Conservation (phyloP, 2,797 vertebrate genomes). For the Sebastes matsubarae region DNA sequence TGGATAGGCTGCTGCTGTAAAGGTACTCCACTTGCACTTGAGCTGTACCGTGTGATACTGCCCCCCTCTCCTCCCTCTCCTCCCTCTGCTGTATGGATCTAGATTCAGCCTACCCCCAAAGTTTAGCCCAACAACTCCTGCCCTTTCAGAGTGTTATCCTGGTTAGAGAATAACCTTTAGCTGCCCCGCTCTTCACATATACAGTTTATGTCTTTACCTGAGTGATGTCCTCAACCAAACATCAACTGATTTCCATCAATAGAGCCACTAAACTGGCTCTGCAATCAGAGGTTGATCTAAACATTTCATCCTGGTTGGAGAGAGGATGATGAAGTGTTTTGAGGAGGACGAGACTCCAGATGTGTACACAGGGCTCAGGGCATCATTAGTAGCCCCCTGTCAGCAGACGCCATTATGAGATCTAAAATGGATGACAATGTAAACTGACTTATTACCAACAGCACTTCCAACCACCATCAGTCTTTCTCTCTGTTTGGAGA, state of each 20-base stretch:
- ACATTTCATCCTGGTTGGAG: conserved; percentile 57
- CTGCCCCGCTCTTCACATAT: conserved; percentile 39
- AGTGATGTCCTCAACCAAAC: conserved; percentile 50
- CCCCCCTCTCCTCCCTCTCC: background rate
- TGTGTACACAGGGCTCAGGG: conserved; percentile 61
- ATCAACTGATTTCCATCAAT: conserved; percentile 51
- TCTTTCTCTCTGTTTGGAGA: conserved; percentile 75
- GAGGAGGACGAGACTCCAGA: conserved; percentile 66
- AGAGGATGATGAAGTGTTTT: conserved; percentile 68
- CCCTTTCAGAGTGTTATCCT: conserved; percentile 11
- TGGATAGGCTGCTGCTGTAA: background rate
- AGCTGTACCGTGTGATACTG: background rate
- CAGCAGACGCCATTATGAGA: conserved; percentile 63
- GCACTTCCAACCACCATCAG: conserved; percentile 63
- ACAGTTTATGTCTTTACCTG: conserved; percentile 70
- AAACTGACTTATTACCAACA: conserved; percentile 73
- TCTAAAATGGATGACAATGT: conserved; percentile 71
- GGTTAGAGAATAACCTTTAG: conserved; percentile 28
- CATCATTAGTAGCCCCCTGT: conserved; percentile 67
- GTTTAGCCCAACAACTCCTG: background rate
- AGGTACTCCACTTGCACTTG: background rate
- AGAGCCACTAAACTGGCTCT: conserved; percentile 30
- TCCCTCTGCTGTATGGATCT: background rate
- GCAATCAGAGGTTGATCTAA: conserved; percentile 71
- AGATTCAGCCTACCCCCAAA: background rate